These are phyloP conservation scores for Tortrix viridana DNA, from an alignment of 2,888 invertebrate species.

Conservation along the genomic window DNA sequence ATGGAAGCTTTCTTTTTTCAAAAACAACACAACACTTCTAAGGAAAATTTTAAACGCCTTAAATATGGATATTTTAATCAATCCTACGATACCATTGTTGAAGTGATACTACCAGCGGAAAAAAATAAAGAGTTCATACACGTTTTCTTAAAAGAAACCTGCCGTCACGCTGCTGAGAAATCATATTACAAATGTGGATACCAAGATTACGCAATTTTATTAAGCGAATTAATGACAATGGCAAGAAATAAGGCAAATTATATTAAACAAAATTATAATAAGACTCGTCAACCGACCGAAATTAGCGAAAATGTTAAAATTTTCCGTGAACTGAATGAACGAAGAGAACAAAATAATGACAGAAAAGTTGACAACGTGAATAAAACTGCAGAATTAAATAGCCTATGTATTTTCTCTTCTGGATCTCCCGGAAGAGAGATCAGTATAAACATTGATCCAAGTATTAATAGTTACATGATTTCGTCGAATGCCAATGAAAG, in stretches of 20 bases:
- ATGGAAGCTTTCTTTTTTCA: conserved; percentile 16
- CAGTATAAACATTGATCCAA: conserved; percentile 18
- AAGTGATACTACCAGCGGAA: conserved; percentile 20
- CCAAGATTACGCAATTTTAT: conserved; percentile 17
- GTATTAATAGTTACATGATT: not conserved
- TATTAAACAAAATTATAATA: not conserved
- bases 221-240: conserved; percentile 22
- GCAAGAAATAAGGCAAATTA: not conserved
- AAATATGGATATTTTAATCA: conserved; percentile 18
- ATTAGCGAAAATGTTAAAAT: no score
- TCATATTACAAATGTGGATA: conserved; percentile 1
- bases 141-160: conserved; percentile 8
- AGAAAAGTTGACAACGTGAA: not conserved
- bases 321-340: not conserved
- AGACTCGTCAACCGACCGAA: not conserved
- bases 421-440: conserved; percentile 21
- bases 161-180: conserved; percentile 6
- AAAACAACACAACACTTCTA: conserved; percentile 7
- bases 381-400: not conserved
- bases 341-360: not conserved
- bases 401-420: conserved; percentile 26
- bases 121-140: conserved; percentile 20
- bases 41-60: not conserved
- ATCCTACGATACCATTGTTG: conserved; percentile 10
- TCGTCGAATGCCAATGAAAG: not conserved